These are phyloP conservation scores for Trididemnum clinides DNA, from an alignment of 23 tunicate genomes.

Conservation along the genomic window DNA sequence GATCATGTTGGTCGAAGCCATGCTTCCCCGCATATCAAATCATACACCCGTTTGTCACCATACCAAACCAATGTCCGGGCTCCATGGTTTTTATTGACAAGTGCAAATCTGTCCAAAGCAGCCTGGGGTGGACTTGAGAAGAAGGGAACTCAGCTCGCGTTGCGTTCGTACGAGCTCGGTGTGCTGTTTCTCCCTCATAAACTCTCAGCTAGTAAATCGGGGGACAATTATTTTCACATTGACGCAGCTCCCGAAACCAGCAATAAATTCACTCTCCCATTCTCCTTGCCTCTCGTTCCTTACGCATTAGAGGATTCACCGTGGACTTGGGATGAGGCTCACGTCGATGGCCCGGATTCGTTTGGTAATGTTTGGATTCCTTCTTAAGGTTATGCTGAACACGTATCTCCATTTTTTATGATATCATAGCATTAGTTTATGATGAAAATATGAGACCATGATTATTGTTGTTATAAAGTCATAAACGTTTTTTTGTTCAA, in stretches of 20 bases:
- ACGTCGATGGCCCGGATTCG: constrained; percentile 64
- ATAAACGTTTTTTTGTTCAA: too few species aligned
- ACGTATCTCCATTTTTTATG: too few species aligned
- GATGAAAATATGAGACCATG: too few species aligned
- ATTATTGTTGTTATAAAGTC: too few species aligned
- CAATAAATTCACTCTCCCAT: constrained; percentile 45
- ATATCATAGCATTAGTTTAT: too few species aligned
- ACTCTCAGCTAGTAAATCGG: neutral
- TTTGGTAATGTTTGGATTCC: constrained; percentile 95
- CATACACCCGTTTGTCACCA: constrained; percentile 75
- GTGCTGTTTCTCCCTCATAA: constrained; percentile 67
- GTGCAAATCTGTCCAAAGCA: constrained; percentile 90
- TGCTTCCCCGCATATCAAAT: constrained; percentile 91
- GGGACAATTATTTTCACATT: constrained; percentile 16
- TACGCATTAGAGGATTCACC: constrained; percentile 66
- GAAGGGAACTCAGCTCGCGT: constrained; percentile 56
- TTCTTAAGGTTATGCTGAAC: constrained; percentile 11
- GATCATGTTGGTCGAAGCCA: constrained; percentile 52
- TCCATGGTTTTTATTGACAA: constrained; percentile 89
- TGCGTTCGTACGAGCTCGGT: constrained; percentile 82
- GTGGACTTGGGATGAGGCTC: constrained; percentile 89
- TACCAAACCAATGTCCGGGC: constrained; percentile 52
- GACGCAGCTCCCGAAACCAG: neutral
- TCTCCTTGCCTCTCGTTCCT: constrained; percentile 45
- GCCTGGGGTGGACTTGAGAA: constrained; percentile 92